These are phyloP conservation scores for Vannuccia rotundouncinata DNA, from an alignment of 2,888 invertebrate species.

Conservation along the genomic window DNA sequence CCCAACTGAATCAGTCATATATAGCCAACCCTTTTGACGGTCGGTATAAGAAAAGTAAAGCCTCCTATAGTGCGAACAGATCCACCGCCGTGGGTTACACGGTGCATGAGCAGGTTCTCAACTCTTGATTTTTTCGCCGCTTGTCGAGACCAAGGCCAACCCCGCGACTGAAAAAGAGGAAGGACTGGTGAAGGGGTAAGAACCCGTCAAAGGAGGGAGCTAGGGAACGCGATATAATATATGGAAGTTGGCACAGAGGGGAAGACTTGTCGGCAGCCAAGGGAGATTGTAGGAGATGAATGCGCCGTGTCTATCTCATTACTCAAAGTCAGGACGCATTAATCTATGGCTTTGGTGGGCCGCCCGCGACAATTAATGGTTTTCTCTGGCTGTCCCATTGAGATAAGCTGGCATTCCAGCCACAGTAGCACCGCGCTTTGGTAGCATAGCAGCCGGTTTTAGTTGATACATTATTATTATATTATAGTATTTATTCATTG, in stretches of 20 bases:
- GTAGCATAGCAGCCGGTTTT: no score
- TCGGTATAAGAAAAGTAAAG: neutral
- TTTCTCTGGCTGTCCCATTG: constrained; percentile 17
- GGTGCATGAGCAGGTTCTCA: neutral
- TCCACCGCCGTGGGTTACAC: neutral
- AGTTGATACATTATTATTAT: no score
- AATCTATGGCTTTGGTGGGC: constrained; percentile 24
- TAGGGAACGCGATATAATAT: no score
- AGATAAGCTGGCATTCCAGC: neutral
- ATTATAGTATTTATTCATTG: no score
- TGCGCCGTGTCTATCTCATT: constrained; percentile 12
- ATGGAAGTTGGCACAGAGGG: neutral
- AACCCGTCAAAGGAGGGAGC: no score
- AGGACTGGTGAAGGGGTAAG: no score
- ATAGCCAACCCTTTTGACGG: neutral
- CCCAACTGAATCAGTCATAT: constrained; percentile 8
- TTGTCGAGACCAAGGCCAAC: neutral
- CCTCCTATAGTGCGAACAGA: neutral
- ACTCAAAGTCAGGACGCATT: constrained; percentile 13
- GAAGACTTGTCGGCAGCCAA: neutral
- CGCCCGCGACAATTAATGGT: constrained; percentile 7
- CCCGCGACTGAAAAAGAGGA: no score
- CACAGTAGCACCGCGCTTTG: no score
- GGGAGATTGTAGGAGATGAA: neutral
- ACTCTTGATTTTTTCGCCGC: neutral